Percentiles rank a stretch among this genome's conserved stretches.
Conservation (phyloP, 2,888 invertebrate species). For the Tipula unca region DNA sequence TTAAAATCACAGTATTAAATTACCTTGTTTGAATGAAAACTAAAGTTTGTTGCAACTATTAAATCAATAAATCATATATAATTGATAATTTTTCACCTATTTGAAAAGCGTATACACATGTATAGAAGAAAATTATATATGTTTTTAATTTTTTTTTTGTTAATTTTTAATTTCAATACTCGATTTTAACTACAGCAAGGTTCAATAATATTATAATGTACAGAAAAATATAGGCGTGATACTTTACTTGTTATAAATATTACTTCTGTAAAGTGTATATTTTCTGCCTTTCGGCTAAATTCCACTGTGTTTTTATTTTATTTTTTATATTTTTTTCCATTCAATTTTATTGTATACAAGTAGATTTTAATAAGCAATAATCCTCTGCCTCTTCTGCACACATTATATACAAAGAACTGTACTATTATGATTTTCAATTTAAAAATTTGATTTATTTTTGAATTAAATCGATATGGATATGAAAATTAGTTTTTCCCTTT, state of each 20-base stretch:
- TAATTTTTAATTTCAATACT: not conserved
- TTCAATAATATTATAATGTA: not conserved
- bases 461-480: conserved; percentile 9
- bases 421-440: not conserved
- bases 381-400: conserved; percentile 14
- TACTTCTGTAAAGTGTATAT: conserved; percentile 8
- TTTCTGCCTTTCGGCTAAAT: conserved; percentile 14
- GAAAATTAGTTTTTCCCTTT: conserved; percentile 16
- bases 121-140: not conserved
- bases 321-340: not conserved
- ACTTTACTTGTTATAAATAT: conserved; percentile 8
- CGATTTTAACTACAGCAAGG: not conserved
- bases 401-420: not conserved
- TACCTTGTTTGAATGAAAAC: not conserved
- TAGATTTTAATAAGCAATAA: not conserved
- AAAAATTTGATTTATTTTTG: conserved; percentile 18
- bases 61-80: not conserved
- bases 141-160: not conserved
- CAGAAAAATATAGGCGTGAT: not conserved
- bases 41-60: not conserved
- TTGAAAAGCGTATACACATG: not conserved
- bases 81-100: not conserved
- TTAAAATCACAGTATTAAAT: not conserved
- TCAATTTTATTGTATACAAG: not conserved
- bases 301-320: not conserved